Evolutionary conservation across 2,113 vertebrate genomes (phyloP).

Genomic region (Seriola aureovittata): DNA sequence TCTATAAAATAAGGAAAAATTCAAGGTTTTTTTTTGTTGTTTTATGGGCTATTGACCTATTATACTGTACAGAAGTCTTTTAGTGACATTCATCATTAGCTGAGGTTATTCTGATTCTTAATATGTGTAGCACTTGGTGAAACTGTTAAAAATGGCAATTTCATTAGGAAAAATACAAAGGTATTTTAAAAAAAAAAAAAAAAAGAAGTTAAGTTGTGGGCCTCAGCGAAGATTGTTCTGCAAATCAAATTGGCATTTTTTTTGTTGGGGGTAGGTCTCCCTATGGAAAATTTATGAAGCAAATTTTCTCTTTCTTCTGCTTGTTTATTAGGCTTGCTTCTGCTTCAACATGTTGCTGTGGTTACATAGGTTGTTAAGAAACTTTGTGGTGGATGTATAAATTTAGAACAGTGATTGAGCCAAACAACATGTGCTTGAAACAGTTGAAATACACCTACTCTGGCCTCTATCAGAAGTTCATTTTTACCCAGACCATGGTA

Average conservation of each 20-base stretch:
- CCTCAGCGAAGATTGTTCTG: too few species aligned
- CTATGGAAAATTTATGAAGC: background rate
- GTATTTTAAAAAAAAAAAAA: too few species aligned
- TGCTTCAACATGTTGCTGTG: conserved; percentile 21
- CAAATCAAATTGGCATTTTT: background rate
- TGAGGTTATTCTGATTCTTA: too few species aligned
- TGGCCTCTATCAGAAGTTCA: background rate
- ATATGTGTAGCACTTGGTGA: too few species aligned
- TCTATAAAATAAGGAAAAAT: too few species aligned
- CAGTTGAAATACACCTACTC: conserved; percentile 2
- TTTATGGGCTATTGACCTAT: too few species aligned
- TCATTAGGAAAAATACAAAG: too few species aligned
- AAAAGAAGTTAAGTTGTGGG: too few species aligned
- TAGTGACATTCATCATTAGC: too few species aligned
- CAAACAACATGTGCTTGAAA: background rate
- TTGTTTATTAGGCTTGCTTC: background rate
- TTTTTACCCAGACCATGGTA: background rate
- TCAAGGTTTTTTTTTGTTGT: too few species aligned
- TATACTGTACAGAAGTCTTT: too few species aligned
- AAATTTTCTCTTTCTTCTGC: background rate
- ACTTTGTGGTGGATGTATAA: conserved; percentile 22
- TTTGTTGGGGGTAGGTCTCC: background rate
- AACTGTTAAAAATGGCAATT: too few species aligned
- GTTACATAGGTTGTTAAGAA: conserved; percentile 27
- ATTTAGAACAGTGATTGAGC: conserved; percentile 17